These are phyloP conservation scores for Enteromius treurensis DNA, from an alignment of 2,797 vertebrate species.

Conservation along the genomic window DNA sequence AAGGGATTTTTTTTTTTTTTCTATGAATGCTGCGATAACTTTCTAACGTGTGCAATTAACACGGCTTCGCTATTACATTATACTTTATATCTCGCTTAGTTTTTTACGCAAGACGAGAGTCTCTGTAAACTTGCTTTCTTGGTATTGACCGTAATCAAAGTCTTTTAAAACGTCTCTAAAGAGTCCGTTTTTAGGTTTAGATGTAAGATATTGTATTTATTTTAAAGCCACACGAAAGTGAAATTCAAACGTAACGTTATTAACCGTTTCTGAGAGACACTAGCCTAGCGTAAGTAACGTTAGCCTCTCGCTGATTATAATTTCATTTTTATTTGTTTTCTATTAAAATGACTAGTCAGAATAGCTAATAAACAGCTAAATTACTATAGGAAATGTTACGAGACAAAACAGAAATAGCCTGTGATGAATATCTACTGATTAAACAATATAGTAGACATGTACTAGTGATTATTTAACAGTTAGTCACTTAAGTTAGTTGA, in stretches of 20 bases:
- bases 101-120: background rate
- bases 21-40: background rate
- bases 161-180: background rate
- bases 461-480: background rate
- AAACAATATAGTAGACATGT: background rate
- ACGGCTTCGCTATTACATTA: too few species aligned
- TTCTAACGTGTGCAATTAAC: background rate
- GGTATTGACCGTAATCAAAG: background rate
- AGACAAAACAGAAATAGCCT: background rate
- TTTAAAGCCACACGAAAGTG: too few species aligned
- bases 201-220: background rate
- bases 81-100: background rate
- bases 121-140: background rate
- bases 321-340: too few species aligned
- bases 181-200: background rate
- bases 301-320: background rate
- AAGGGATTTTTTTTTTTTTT: slow-evolving; percentile 23
- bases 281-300: background rate
- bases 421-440: background rate
- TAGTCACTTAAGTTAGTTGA: background rate
- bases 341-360: background rate
- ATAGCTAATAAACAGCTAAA: background rate
- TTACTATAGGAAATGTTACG: background rate
- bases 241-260: background rate
- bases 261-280: background rate